phyloP scores from a whole-genome alignment of 2,797 vertebrate species.

The Pseudomugil tenellus region DNA sequence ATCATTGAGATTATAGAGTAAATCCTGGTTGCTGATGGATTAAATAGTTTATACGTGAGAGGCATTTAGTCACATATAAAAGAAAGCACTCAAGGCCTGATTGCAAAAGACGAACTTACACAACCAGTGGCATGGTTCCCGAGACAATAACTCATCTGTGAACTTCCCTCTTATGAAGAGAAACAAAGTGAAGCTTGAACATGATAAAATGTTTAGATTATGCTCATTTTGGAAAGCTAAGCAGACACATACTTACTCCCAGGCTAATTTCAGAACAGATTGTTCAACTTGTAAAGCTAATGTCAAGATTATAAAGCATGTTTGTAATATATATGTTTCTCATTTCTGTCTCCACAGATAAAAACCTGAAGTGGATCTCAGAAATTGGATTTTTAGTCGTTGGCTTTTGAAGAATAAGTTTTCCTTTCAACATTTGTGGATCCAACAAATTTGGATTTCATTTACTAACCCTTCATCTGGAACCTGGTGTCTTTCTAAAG shows the following conservation, averaged over 20 bases:
- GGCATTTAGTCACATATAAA: neutral
- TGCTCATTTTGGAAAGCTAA: neutral
- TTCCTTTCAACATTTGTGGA: neutral
- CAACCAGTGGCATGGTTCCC: conserved; percentile 9
- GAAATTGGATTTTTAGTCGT: neutral
- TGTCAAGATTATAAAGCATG: neutral
- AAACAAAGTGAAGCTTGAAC: neutral
- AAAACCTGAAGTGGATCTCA: conserved; percentile 13
- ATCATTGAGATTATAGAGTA: neutral
- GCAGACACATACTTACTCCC: neutral
- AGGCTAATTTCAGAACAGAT: neutral
- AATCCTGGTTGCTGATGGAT: neutral
- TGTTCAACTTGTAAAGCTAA: neutral
- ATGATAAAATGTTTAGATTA: neutral
- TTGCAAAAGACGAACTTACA: conserved; percentile 14
- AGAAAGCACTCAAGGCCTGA: neutral
- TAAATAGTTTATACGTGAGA: neutral
- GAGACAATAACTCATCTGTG: neutral
- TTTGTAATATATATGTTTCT: neutral
- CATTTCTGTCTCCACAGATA: conserved; percentile 30
- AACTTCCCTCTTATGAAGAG: neutral
- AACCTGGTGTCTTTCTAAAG: neutral
- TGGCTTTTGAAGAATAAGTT: neutral
- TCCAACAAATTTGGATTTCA: neutral
- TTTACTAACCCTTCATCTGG: too few relatives aligned